Evolutionary conservation across 2,113 vertebrate species (phyloP).

Genomic region (Polypterus bichir): DNA sequence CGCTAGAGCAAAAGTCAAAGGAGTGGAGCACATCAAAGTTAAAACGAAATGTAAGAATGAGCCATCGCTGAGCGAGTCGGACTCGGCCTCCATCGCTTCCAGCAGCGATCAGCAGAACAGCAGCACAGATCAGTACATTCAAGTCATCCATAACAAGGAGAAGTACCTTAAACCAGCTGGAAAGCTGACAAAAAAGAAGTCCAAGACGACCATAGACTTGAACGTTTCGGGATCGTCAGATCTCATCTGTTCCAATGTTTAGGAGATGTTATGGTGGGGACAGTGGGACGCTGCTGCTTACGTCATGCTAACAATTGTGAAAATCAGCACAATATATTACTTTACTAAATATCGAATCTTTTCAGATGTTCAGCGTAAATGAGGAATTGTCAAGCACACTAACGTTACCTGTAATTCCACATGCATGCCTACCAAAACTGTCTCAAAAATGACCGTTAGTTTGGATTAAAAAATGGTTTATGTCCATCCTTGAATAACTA

Average conservation of each 20-base stretch:
- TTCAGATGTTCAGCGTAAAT: no score
- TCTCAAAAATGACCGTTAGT: no score
- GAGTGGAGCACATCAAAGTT: conserved; percentile 42
- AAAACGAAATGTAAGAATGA: conserved; percentile 51
- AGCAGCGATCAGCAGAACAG: conserved; percentile 82
- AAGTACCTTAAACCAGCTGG: conserved; percentile 45
- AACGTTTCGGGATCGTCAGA: conserved; percentile 42
- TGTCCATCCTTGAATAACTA: no score
- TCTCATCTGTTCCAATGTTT: conserved; percentile 73
- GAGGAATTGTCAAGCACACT: no score
- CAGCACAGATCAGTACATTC: conserved; percentile 73
- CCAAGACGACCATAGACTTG: conserved; percentile 39
- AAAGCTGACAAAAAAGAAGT: conserved; percentile 51
- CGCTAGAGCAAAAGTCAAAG: conserved; percentile 38
- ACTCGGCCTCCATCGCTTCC: conserved; percentile 68
- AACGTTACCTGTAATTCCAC: no score
- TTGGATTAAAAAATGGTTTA: no score
- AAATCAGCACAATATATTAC: no score
- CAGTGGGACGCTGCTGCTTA: neutral
- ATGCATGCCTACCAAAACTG: no score
- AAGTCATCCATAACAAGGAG: conserved; percentile 65
- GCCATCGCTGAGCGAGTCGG: conserved; percentile 65
- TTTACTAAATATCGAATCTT: no score
- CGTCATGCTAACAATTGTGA: no score
- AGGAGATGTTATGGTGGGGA: conserved; percentile 9